phyloP scores from a whole-genome alignment of 2,113 vertebrate species.

The Bubo blakistoni region DNA sequence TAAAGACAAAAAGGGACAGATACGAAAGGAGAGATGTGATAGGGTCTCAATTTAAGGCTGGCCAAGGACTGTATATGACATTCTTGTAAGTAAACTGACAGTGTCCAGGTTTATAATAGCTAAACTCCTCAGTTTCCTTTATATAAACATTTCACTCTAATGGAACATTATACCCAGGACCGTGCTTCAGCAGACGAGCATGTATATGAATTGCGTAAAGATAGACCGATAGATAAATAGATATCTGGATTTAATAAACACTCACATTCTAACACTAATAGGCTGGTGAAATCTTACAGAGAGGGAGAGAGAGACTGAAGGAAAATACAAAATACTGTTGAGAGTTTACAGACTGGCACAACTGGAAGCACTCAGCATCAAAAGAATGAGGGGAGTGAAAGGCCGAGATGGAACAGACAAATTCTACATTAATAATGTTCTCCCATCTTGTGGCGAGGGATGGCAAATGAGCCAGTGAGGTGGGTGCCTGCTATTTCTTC shows the following conservation, averaged over 20 bases:
- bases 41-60: slow-evolving; percentile 4
- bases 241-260: slow-evolving; percentile 69
- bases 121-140: slow-evolving; percentile 65
- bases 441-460: background rate
- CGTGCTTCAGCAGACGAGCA: slow-evolving; percentile 12
- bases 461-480: background rate
- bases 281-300: slow-evolving; percentile 50
- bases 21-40: background rate
- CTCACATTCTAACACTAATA: slow-evolving; percentile 56
- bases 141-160: slow-evolving; percentile 68
- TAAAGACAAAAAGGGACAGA: background rate
- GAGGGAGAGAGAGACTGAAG: background rate
- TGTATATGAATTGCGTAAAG: slow-evolving; percentile 47
- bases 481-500: background rate
- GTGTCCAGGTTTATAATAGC: slow-evolving; percentile 70
- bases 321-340: background rate
- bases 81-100: slow-evolving; percentile 64
- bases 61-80: slow-evolving; percentile 24
- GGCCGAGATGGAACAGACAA: background rate
- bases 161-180: slow-evolving; percentile 61
- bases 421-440: slow-evolving; percentile 1
- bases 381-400: background rate
- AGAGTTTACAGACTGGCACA: slow-evolving; percentile 52
- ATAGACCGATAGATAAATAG: slow-evolving; percentile 67
- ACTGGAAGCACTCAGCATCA: slow-evolving; percentile 62